phyloP scores from a whole-genome alignment of 1,140 invertebrate genomes.

The Drosophila grimshawi region DNA sequence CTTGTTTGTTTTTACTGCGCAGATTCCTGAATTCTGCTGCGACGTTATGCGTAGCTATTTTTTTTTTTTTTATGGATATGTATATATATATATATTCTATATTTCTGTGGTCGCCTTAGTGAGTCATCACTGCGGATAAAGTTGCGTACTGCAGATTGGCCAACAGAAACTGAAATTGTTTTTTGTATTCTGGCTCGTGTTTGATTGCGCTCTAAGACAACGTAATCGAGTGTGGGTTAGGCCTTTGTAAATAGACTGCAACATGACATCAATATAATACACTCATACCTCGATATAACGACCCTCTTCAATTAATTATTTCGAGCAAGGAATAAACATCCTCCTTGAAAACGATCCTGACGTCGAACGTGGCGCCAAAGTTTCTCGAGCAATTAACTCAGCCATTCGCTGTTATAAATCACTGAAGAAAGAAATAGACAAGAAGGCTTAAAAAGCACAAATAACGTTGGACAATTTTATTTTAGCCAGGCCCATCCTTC shows the following conservation, averaged over 20 bases:
- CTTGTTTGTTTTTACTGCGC: conserved; percentile 66
- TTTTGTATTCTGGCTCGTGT: conserved; percentile 16
- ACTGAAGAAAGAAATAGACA: no score
- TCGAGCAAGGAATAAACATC: no score
- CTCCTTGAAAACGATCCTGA: no score
- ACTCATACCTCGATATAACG: no score
- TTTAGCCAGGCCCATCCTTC: no score
- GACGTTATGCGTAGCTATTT: neutral
- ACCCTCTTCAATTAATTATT: no score
- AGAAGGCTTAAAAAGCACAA: no score
- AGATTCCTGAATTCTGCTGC: conserved; percentile 39
- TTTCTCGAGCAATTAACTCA: no score
- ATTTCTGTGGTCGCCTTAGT: conserved; percentile 53
- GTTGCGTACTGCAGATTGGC: conserved; percentile 9
- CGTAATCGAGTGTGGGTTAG: conserved; percentile 27
- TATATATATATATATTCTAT: no score
- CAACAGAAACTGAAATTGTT: conserved; percentile 43
- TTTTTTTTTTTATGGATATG: conserved; percentile 10
- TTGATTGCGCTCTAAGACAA: conserved; percentile 19
- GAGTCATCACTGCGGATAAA: conserved; percentile 49
- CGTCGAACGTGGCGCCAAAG: no score
- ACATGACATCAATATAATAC: neutral
- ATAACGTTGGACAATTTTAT: no score
- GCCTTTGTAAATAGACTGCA: neutral
- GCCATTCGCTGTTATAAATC: no score